Base-by-base conservation (phyloP, 2,888 invertebrate species). In the Melikaiella ostensackeni region DNA sequence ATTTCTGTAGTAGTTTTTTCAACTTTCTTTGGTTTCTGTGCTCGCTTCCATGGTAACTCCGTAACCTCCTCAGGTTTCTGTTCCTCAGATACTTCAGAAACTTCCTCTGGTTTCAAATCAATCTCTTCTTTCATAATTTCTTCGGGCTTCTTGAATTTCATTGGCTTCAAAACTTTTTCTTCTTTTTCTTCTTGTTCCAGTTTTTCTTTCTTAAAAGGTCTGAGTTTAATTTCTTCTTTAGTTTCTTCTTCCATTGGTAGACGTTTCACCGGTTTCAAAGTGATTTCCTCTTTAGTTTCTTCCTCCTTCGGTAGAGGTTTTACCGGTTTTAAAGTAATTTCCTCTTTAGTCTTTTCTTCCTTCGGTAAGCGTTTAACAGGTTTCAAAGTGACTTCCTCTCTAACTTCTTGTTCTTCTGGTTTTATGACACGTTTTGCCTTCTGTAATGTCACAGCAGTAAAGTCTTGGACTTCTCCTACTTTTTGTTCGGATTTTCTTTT, bases 271-370 rank as follows among this genome's bases (percentile, higher is more conserved):
- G 86, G 85, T 33, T 84, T 82, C 3, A 86, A 79, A 21, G 79
- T 80, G 59, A 86, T 74, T 75, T 84, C 83, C 74, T 85, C 85
- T 46, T 82, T 82, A 16, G 78, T 81, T 33, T 82, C 79, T 75
- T 85, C 82, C 35, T 84, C 86, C 78, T 88, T 88, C 7, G 84
- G 83, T 57, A 13, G 4, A 13, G 13, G 38, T 38, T 13, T 35
- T 0, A 35, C 35, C 2, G 35, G 35, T 35, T 35, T 35, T 3
- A 35, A 35, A 57, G 79, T 81, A 57, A 86, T 83, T 77, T 93
- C 92, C 83, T 92, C 92, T 0, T 90, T 88, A 1, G 76, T 30
- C 79, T 92, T 91, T 79, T 92, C 91, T 77, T 92, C 91, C 85
- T 89, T 76, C 80, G 87, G 80, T 42, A 77, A 57, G 16, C 79